phyloP scores from a whole-genome alignment of 2,113 vertebrate species.

The Dolichallabes microphthalmus region DNA sequence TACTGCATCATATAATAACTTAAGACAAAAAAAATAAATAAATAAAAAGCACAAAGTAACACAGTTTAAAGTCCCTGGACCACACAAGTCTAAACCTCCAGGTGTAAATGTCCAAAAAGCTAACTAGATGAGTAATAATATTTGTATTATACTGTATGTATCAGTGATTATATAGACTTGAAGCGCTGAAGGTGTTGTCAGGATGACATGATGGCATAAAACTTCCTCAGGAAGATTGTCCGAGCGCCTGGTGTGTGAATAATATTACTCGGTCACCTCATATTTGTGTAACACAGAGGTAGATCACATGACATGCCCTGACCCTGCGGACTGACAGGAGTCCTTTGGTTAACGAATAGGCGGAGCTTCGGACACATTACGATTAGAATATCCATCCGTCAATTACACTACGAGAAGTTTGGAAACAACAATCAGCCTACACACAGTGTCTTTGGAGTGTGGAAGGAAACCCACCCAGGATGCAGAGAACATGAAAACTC shows the following conservation, averaged over 20 bases:
- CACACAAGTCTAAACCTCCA: no score
- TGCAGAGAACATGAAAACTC: no score
- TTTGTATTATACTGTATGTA: neutral
- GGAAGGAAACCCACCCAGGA: no score
- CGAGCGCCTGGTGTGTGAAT: neutral
- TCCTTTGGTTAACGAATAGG: neutral
- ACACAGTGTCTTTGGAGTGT: no score
- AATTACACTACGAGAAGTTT: no score
- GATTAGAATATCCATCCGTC: no score
- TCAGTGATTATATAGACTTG: neutral
- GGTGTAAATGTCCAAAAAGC: neutral
- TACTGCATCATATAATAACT: neutral
- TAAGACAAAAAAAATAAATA: neutral
- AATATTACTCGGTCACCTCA: neutral
- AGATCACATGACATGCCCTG: neutral
- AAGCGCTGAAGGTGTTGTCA: neutral
- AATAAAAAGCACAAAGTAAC: neutral
- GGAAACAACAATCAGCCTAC: no score
- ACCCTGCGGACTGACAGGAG: neutral
- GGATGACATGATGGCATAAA: neutral
- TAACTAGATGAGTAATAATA: neutral
- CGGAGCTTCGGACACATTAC: neutral
- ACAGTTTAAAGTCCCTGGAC: neutral
- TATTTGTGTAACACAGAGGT: neutral
- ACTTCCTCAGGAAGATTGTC: neutral